Percentiles rank a stretch among this genome's conserved stretches.
phyloP scores from a whole-genome alignment of 2,797 vertebrate genomes.

The Neosilurus mollespiculum region DNA sequence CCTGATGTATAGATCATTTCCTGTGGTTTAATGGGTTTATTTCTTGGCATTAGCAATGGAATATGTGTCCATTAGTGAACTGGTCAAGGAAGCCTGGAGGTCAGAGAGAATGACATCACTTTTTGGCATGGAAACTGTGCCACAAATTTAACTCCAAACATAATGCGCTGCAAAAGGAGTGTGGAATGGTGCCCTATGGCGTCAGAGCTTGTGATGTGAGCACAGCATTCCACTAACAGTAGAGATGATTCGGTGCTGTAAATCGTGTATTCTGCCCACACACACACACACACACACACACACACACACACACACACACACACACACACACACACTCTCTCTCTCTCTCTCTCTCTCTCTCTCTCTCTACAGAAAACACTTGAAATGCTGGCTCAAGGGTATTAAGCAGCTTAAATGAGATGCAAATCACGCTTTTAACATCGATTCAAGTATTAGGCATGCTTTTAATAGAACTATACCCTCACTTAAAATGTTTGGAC shows the following conservation, averaged over 20 bases:
- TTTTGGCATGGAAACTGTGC: background rate
- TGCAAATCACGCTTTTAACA: background rate
- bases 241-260: slow-evolving; percentile 14
- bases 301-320: background rate
- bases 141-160: background rate
- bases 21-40: slow-evolving; percentile 20
- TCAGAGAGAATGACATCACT: slow-evolving; percentile 26
- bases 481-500: background rate
- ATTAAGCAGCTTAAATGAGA: background rate
- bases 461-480: background rate
- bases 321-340: background rate
- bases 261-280: slow-evolving; percentile 3
- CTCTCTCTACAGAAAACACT: background rate
- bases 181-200: slow-evolving; percentile 21
- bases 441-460: background rate
- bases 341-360: too few species aligned
- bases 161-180: background rate
- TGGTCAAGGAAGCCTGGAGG: slow-evolving; percentile 22
- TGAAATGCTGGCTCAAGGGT: background rate
- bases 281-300: slow-evolving; percentile 7
- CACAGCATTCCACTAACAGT: slow-evolving; percentile 18
- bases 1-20: background rate
- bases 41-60: slow-evolving; percentile 1
- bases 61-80: background rate
- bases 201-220: slow-evolving; percentile 3